phyloP scores from a whole-genome alignment of 2,888 invertebrate species.

The Oasisia sp. region DNA sequence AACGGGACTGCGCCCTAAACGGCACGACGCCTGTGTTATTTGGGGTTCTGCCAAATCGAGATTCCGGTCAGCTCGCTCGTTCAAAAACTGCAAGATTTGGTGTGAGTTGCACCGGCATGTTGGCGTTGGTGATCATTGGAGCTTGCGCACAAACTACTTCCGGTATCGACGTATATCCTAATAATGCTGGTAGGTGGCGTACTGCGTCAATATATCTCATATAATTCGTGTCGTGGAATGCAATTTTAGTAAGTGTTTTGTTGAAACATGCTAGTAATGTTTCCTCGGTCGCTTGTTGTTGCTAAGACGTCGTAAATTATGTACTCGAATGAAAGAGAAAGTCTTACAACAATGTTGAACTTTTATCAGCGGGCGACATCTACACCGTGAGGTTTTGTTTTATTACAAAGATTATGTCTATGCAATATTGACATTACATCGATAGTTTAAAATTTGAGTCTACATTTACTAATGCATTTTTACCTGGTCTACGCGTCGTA shows the following conservation, averaged over 20 bases:
- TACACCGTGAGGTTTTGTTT: neutral
- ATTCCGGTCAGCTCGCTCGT: neutral
- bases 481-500: neutral
- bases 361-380: neutral
- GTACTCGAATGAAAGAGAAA: neutral
- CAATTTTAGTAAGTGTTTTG: neutral
- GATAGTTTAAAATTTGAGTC: neutral
- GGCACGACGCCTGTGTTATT: neutral
- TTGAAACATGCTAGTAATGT: neutral
- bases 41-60: neutral
- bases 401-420: neutral
- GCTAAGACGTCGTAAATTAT: neutral
- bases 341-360: neutral
- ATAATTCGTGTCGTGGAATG: neutral
- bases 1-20: neutral
- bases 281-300: neutral
- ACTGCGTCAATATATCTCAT: neutral
- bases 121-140: conserved; percentile 1
- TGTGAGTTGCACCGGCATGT: neutral
- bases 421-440: neutral
- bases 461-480: neutral
- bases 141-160: neutral
- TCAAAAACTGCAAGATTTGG: neutral
- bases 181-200: neutral
- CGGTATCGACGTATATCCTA: neutral